Percentiles rank a stretch among this genome's conserved stretches.
Conservation (phyloP, 2,797 vertebrate species). For the Sphaeramia orbicularis region DNA sequence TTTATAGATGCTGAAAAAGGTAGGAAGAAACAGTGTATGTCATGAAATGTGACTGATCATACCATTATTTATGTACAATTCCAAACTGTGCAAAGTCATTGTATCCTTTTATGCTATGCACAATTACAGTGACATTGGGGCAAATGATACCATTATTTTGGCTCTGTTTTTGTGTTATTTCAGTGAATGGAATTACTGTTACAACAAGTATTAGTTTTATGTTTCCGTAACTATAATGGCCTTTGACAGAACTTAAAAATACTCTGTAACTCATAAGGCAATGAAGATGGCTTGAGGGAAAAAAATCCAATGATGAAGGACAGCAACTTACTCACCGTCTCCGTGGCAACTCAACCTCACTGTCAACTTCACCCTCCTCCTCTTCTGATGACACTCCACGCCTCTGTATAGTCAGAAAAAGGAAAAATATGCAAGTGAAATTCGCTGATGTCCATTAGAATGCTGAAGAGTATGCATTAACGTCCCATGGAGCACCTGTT, state of each 20-base stretch:
- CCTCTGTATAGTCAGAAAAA: conserved; percentile 77
- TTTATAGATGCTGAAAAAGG: too few relatives aligned
- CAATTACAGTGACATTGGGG: too few relatives aligned
- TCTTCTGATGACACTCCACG: conserved; percentile 93
- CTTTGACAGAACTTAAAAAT: conserved; percentile 15
- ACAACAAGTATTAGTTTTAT: too few relatives aligned
- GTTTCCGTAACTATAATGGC: too few relatives aligned
- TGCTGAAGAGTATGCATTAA: not conserved
- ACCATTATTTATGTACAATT: too few relatives aligned
- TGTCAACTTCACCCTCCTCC: conserved; percentile 95
- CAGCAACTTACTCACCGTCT: conserved; percentile 86
- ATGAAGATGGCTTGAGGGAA: conserved; percentile 41
- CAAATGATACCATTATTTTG: too few relatives aligned
- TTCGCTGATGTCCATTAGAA: conserved; percentile 7
- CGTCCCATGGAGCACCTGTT: conserved; percentile 84
- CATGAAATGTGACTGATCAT: too few relatives aligned
- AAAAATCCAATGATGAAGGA: conserved; percentile 59
- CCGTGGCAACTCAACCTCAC: conserved; percentile 92
- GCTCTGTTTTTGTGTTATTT: too few relatives aligned
- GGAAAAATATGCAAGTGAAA: conserved; percentile 33
- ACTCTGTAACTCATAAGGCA: conserved; percentile 38
- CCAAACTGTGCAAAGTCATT: too few relatives aligned
- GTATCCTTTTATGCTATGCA: too few relatives aligned
- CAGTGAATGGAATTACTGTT: too few relatives aligned
- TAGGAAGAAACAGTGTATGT: too few relatives aligned